These are phyloP conservation scores for Ptychobarbus kaznakovi DNA, from an alignment of 2,797 vertebrate species.

Conservation along the genomic window DNA sequence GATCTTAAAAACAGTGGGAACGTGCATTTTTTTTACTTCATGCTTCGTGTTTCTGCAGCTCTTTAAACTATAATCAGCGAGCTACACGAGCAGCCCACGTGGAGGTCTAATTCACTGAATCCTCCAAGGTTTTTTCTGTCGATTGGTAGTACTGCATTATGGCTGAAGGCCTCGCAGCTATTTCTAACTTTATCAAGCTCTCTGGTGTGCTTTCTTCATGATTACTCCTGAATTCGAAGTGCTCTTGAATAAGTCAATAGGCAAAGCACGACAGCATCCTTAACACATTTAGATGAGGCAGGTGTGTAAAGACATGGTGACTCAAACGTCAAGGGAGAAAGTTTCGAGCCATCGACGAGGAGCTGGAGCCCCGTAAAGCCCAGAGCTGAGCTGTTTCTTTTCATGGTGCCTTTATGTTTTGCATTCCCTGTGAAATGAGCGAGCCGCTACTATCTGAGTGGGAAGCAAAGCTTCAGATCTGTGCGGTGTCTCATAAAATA, in stretches of 20 bases:
- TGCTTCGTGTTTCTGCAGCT: slow-evolving; percentile 6
- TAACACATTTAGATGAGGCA: slow-evolving; percentile 39
- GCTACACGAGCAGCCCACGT: neutral
- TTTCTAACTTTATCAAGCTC: slow-evolving; percentile 35
- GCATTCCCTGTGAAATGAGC: slow-evolving; percentile 45
- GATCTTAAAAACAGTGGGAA: slow-evolving; percentile 9
- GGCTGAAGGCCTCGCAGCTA: slow-evolving; percentile 23
- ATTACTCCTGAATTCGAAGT: neutral
- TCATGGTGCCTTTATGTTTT: slow-evolving; percentile 49
- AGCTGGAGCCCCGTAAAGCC: slow-evolving; percentile 36
- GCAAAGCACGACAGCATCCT: neutral
- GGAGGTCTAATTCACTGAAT: slow-evolving; percentile 31
- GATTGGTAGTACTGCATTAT: slow-evolving; percentile 11
- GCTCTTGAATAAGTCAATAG: slow-evolving; percentile 25
- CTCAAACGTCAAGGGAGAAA: slow-evolving; percentile 23
- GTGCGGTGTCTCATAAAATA: slow-evolving; percentile 52
- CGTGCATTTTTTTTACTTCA: neutral
- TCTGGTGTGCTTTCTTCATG: slow-evolving; percentile 16
- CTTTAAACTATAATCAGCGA: slow-evolving; percentile 3
- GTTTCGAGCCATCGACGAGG: slow-evolving; percentile 28
- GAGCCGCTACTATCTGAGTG: slow-evolving; percentile 13
- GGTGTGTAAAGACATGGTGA: slow-evolving; percentile 32
- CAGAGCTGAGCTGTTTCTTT: slow-evolving; percentile 39
- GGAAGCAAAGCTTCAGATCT: slow-evolving; percentile 48
- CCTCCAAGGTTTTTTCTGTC: slow-evolving; percentile 20